These are phyloP conservation scores for Copidosoma floridanum DNA, from an alignment of 1,140 invertebrate genomes.

Conservation along the genomic window DNA sequence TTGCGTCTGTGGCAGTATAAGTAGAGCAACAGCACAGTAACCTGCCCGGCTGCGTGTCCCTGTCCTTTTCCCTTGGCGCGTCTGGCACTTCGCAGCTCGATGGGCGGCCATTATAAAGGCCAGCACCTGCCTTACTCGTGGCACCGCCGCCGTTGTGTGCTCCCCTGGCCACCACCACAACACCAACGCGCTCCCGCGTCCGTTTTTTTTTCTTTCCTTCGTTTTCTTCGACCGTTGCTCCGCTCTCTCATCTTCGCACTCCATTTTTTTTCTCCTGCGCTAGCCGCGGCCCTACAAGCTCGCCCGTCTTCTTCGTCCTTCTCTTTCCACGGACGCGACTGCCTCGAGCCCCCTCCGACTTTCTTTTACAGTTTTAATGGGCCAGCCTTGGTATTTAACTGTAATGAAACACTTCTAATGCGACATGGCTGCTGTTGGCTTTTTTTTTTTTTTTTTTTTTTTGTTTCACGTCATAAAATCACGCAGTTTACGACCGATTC, in stretches of 20 bases:
- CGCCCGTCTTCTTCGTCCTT: slow-evolving; percentile 20
- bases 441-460: too few species aligned
- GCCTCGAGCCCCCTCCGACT: neutral
- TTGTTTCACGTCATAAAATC: too few species aligned
- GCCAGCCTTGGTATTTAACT: slow-evolving; percentile 4
- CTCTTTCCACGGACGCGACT: slow-evolving; percentile 3
- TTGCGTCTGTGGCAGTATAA: slow-evolving; percentile 28
- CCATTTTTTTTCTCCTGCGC: slow-evolving; percentile 23
- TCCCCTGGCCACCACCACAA: slow-evolving; percentile 18
- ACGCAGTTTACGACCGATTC: too few species aligned
- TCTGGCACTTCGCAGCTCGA: slow-evolving; percentile 29
- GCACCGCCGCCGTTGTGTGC: slow-evolving; percentile 29
- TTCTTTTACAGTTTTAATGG: slow-evolving; percentile 4
- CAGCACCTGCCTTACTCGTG: slow-evolving; percentile 46
- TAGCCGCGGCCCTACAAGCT: neutral
- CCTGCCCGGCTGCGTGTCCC: slow-evolving; percentile 24
- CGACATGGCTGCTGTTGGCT: neutral
- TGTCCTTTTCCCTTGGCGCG: slow-evolving; percentile 1
- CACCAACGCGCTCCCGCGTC: slow-evolving; percentile 45
- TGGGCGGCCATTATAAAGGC: slow-evolving; percentile 49
- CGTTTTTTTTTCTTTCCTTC: neutral
- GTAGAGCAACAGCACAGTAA: too few species aligned
- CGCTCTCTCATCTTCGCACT: slow-evolving; percentile 19
- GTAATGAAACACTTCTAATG: slow-evolving; percentile 18
- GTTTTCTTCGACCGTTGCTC: slow-evolving; percentile 6